Conservation (phyloP, 2,888 invertebrate genomes). For the Nezara viridula region DNA sequence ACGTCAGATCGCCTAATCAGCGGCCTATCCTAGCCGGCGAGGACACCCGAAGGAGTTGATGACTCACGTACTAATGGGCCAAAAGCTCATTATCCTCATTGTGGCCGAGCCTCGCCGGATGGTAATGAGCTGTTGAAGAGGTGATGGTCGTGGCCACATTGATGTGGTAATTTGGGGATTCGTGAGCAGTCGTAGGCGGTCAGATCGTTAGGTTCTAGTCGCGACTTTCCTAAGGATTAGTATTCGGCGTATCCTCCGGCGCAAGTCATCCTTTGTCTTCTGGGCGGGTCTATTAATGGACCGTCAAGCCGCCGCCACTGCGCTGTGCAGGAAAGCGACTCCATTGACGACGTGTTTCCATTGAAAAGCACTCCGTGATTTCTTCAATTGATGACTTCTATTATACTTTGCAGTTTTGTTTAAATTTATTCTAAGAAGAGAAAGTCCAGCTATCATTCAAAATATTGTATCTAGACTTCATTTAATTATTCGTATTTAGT, state of each 20-base stretch:
- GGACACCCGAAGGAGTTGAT: constrained; percentile 25
- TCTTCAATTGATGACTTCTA: too few relatives aligned
- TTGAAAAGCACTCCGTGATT: too few relatives aligned
- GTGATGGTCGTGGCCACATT: not conserved
- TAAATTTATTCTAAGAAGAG: too few relatives aligned
- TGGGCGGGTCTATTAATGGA: not conserved
- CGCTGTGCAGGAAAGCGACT: too few relatives aligned
- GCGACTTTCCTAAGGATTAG: not conserved
- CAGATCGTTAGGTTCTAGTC: not conserved
- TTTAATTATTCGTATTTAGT: too few relatives aligned
- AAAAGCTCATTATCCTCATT: constrained; percentile 11
- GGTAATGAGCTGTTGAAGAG: constrained; percentile 7
- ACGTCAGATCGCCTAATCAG: not conserved
- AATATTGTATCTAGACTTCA: too few relatives aligned
- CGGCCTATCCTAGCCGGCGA: not conserved
- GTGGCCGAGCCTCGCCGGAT: not conserved
- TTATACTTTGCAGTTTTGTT: too few relatives aligned
- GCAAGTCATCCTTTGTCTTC: constrained; percentile 13
- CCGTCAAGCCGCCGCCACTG: too few relatives aligned
- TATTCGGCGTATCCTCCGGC: not conserved
- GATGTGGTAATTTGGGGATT: constrained; percentile 32
- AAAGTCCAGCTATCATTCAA: too few relatives aligned
- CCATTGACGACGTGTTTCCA: too few relatives aligned
- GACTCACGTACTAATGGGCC: constrained; percentile 1
- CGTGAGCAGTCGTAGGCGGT: constrained; percentile 5